Evolutionary conservation across 2,113 vertebrate species (phyloP), one percentile per base, ranked within the genome.

Genomic region (Epinephelus moara): DNA sequence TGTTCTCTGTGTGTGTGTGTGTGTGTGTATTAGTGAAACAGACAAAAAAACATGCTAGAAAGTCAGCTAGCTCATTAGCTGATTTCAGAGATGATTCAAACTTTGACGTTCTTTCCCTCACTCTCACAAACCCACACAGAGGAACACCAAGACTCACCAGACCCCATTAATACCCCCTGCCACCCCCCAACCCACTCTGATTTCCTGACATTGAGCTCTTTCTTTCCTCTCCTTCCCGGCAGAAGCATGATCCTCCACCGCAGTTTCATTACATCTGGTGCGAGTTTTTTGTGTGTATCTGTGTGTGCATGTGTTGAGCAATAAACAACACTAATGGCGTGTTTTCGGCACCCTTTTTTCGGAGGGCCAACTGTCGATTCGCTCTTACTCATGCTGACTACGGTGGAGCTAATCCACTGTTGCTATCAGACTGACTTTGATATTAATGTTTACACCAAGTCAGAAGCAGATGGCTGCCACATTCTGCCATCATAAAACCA

Each of bases 191-290:
- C 79, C 73, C 66, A 63, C 66, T 71, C 82, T n/a, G 68, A 80
- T 90, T 93, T 93, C 89, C 93, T 93, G 91, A 93, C 92, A 93
- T 88, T 89, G 90, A 95, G 80, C 64, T 55, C 86, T 93, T 92
- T 89, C 89, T 87, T 92, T 93, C 85, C 81, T 85, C 82, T 37
- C 70, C 68, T 92, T 95, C 91, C 91, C 87, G 70, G 88, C 89
- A 93, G 81, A 85, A 86, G 59, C 69, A 52, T 75, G 81, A 86
- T 67, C 73, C 70, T 71, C 68, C 60, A 80, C 75, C 64, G 18
- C 67, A 80, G 68, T 82, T 88, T 86, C 73, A 69, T 74, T 71
- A 67, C 80, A 88, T 85, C 84, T 90, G 70, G 55, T 78, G 78
- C 6, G 7, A 78, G 73, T 50, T 25, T 70, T 30, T 57, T 50